A percentile compares a stretch with the other conserved stretches of the same genome.
These are phyloP conservation scores for Capricornis sumatraensis DNA, from an alignment of 2,113 vertebrate species.

Conservation along the genomic window DNA sequence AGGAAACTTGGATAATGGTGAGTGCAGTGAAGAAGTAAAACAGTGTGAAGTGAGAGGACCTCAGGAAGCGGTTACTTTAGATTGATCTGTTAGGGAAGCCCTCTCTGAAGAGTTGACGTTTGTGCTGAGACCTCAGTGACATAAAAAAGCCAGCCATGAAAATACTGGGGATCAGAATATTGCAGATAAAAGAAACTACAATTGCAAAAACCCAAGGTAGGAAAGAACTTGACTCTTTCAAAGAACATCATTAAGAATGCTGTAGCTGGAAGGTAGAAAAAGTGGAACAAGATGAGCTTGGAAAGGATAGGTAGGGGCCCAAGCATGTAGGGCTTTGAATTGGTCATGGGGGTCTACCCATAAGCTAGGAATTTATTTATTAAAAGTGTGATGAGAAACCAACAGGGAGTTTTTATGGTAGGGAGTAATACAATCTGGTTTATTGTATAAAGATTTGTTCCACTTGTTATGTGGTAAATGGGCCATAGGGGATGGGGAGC, in stretches of 20 bases:
- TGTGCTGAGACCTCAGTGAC: not conserved
- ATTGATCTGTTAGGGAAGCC: not conserved
- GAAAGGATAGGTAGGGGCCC: not conserved
- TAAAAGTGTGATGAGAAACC: not conserved
- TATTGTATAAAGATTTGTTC: not conserved
- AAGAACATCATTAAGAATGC: not conserved
- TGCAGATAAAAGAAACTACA: not conserved
- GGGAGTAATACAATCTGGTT: not conserved
- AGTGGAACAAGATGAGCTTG: not conserved
- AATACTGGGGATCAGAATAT: not conserved
- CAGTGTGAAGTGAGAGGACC: not conserved
- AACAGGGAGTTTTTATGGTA: not conserved
- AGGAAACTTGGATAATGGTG: not conserved
- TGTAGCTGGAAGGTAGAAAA: not conserved
- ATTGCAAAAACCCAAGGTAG: not conserved
- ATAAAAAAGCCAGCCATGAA: not conserved
- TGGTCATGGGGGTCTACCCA: not conserved
- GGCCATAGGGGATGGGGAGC: not conserved
- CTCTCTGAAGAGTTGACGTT: not conserved
- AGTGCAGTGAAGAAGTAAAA: not conserved
- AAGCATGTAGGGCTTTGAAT: not conserved
- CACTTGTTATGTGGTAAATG: not conserved
- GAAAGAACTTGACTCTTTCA: not conserved
- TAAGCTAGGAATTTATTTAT: not conserved
- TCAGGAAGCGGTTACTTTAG: not conserved